Conservation (phyloP, 2,888 invertebrate species). For the Aleiodes testaceus region DNA sequence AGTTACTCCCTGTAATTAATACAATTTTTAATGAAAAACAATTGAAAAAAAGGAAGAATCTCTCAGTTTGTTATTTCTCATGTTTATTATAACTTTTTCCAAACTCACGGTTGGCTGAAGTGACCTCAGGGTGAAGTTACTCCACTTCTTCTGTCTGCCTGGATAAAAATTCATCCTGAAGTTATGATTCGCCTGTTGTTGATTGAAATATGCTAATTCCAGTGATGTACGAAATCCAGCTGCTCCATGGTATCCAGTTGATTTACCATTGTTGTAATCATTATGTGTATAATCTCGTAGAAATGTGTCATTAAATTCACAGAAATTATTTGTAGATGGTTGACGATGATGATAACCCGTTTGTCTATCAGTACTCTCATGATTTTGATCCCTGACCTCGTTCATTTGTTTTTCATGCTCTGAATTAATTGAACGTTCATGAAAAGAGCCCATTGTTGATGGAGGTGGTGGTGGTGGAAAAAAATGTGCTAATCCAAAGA, state of each 20-base stretch:
- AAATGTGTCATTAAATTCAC: constrained; percentile 47
- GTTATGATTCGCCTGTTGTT: constrained; percentile 42
- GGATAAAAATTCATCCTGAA: constrained; percentile 43
- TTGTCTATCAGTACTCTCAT: constrained; percentile 35
- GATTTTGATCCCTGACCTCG: constrained; percentile 32
- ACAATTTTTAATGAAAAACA: too few species aligned
- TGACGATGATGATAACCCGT: constrained; percentile 43
- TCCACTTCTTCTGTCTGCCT: constrained; percentile 43
- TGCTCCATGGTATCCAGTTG: constrained; percentile 33
- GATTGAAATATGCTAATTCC: constrained; percentile 47
- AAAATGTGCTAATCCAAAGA: constrained; percentile 60
- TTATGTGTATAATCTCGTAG: constrained; percentile 47
- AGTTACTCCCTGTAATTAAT: too few species aligned
- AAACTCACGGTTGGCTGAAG: constrained; percentile 52
- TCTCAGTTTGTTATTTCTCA: background rate
- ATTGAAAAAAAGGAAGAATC: too few species aligned
- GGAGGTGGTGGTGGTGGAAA: constrained; percentile 49
- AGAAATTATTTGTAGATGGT: constrained; percentile 30
- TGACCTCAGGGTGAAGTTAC: constrained; percentile 40
- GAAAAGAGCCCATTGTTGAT: constrained; percentile 10
- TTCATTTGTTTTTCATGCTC: constrained; percentile 40
- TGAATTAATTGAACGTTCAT: constrained; percentile 40
- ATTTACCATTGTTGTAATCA: constrained; percentile 45
- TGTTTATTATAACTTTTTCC: constrained; percentile 34
- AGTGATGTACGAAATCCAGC: constrained; percentile 48